Evolutionary conservation across 53 echinoderm and acorn worm species (phyloP).

Genomic region (Zoroaster sp.): DNA sequence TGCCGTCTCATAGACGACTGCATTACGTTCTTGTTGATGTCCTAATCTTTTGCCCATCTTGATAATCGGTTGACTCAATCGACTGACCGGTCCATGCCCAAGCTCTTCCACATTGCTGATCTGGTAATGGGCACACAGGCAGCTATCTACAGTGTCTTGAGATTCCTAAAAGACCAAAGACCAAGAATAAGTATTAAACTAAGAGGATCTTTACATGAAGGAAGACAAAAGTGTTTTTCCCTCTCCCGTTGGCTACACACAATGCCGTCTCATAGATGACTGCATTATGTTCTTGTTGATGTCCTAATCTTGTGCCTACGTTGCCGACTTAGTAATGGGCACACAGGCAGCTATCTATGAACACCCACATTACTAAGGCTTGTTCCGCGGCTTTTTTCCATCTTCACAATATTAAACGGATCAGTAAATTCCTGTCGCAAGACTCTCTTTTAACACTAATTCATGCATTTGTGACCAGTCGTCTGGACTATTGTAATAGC

Average conservation of each 20-base stretch:
- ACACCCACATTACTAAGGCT: too few species aligned
- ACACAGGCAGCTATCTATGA: too few species aligned
- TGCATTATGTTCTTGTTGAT: neutral
- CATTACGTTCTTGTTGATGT: neutral
- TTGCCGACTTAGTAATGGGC: constrained; percentile 54
- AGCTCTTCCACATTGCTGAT: constrained; percentile 43
- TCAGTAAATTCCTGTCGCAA: too few species aligned
- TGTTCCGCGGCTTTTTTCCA: too few species aligned
- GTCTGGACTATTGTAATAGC: too few species aligned
- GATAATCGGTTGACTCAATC: constrained; percentile 28
- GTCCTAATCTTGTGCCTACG: constrained; percentile 2
- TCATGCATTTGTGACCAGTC: too few species aligned
- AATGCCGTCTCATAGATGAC: constrained; percentile 64
- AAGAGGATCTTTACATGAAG: neutral
- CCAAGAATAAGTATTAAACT: too few species aligned
- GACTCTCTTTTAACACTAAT: too few species aligned
- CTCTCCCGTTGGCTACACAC: constrained; percentile 36
- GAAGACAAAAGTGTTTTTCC: neutral
- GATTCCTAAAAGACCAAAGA: constrained; percentile 1
- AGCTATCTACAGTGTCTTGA: constrained; percentile 6
- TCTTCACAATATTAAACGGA: too few species aligned
- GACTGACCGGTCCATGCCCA: constrained; percentile 47
- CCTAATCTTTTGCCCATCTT: neutral
- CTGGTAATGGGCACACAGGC: constrained; percentile 62
- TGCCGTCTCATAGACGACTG: constrained; percentile 60